Percentiles rank a stretch among this genome's conserved stretches.
These are phyloP conservation scores for Lampris megalopsis DNA, from an alignment of 2,113 vertebrate genomes.

Conservation along the genomic window DNA sequence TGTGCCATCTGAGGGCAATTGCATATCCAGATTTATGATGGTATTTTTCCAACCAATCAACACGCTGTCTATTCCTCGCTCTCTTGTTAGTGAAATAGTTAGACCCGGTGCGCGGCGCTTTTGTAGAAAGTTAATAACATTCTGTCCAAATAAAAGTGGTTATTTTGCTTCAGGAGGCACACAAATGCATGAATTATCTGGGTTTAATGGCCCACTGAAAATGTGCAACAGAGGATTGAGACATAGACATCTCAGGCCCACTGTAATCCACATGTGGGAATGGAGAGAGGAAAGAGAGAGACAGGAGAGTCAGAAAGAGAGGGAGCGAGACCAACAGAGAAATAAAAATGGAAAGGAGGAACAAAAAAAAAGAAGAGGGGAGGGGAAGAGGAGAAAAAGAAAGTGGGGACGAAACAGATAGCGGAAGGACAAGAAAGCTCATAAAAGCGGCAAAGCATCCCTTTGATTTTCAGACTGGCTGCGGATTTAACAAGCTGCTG, in stretches of 20 bases:
- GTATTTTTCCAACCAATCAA: slow-evolving; percentile 44
- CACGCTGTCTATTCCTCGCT: slow-evolving; percentile 17
- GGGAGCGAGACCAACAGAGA: background rate
- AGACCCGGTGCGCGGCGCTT: slow-evolving; percentile 4
- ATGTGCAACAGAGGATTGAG: slow-evolving; percentile 34
- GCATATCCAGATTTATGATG: slow-evolving; percentile 44
- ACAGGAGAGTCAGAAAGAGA: background rate
- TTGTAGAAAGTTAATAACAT: slow-evolving; percentile 42
- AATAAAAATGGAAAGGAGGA: background rate
- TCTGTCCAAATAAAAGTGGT: slow-evolving; percentile 44
- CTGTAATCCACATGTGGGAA: slow-evolving; percentile 30
- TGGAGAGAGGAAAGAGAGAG: background rate
- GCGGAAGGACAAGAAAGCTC: slow-evolving; percentile 37
- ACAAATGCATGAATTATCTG: slow-evolving; percentile 46
- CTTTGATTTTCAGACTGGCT: slow-evolving; percentile 68
- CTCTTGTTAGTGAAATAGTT: slow-evolving; percentile 32
- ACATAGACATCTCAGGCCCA: slow-evolving; percentile 26
- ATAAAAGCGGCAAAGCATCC: slow-evolving; percentile 66
- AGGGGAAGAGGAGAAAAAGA: background rate
- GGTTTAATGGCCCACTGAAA: slow-evolving; percentile 55
- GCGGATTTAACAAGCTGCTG: slow-evolving; percentile 70
- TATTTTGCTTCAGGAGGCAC: background rate
- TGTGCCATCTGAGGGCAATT: slow-evolving; percentile 45
- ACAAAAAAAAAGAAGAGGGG: background rate
- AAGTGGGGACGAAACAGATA: background rate